Evolutionary conservation across 2,113 vertebrate species (phyloP).

Genomic region (Euleptes europaea): DNA sequence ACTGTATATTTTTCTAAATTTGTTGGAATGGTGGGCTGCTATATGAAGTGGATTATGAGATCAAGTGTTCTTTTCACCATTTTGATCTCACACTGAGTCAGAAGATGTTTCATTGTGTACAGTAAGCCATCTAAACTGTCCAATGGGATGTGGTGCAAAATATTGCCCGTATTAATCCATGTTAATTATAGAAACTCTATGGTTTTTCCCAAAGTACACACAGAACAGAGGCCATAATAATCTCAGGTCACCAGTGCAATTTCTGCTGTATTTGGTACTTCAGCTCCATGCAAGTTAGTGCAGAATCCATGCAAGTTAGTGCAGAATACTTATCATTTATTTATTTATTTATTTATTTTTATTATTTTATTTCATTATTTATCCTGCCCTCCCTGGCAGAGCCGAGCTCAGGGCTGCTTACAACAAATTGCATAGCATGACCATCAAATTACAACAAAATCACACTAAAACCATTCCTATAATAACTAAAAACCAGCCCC

Average conservation of each 20-base stretch:
- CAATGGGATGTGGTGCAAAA: neutral
- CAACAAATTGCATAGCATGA: too few species aligned
- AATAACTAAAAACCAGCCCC: too few species aligned
- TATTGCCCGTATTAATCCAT: neutral
- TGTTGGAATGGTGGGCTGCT: neutral
- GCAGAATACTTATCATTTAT: neutral
- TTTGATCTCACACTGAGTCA: constrained; percentile 5
- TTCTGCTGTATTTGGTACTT: neutral
- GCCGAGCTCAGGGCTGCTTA: too few species aligned
- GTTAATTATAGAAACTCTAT: constrained; percentile 1
- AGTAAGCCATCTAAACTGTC: neutral
- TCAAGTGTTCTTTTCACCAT: neutral
- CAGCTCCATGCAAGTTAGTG: neutral
- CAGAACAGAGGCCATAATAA: neutral
- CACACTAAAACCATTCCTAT: too few species aligned
- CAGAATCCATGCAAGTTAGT: too few species aligned
- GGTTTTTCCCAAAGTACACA: neutral
- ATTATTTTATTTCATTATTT: too few species aligned
- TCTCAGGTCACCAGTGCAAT: neutral
- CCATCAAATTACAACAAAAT: too few species aligned
- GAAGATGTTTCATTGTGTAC: neutral
- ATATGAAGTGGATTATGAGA: neutral
- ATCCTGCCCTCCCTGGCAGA: too few species aligned
- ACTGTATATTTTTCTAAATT: neutral
- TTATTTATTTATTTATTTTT: too few species aligned